Percentiles rank a stretch among this genome's conserved stretches.
These are phyloP conservation scores for Gnatocerus cornutus DNA, from an alignment of 2,888 invertebrate species.

Conservation along the genomic window DNA sequence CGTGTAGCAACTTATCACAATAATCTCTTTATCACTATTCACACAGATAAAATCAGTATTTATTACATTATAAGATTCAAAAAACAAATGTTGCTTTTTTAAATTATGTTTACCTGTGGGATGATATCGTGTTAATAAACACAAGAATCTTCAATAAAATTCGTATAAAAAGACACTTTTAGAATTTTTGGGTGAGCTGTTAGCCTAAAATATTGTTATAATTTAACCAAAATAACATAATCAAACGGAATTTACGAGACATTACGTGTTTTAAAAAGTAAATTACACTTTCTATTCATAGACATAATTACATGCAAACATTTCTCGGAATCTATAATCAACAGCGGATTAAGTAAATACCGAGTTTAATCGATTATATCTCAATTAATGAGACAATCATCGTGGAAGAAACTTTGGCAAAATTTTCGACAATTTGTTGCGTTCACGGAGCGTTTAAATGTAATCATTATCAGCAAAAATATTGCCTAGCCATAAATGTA, in stretches of 20 bases:
- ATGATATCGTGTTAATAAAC: not conserved
- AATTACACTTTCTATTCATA: not conserved
- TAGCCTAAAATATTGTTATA: not conserved
- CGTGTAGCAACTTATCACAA: slow-evolving; percentile 19
- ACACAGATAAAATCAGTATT: slow-evolving; percentile 37
- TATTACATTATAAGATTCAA: slow-evolving; percentile 2
- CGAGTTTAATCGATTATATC: not conserved
- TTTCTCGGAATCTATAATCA: not conserved
- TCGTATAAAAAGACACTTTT: no score
- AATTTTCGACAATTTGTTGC: no score
- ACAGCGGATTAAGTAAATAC: not conserved
- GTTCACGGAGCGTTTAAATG: no score
- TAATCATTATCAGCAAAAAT: no score
- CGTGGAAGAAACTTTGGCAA: no score
- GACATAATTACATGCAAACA: slow-evolving; percentile 1
- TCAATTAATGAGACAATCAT: not conserved
- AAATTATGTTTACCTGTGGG: not conserved
- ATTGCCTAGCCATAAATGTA: not conserved
- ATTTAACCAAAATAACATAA: not conserved
- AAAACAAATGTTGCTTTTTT: slow-evolving; percentile 4
- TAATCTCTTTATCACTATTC: slow-evolving; percentile 33
- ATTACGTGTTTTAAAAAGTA: not conserved
- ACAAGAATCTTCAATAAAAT: no score
- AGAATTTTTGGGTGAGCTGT: no score
- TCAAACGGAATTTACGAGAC: not conserved